A percentile compares a stretch with the other conserved stretches of the same genome.
These are phyloP conservation scores for Stegodyphus mimosarum DNA, from an alignment of 1,140 invertebrate genomes.

Conservation along the genomic window DNA sequence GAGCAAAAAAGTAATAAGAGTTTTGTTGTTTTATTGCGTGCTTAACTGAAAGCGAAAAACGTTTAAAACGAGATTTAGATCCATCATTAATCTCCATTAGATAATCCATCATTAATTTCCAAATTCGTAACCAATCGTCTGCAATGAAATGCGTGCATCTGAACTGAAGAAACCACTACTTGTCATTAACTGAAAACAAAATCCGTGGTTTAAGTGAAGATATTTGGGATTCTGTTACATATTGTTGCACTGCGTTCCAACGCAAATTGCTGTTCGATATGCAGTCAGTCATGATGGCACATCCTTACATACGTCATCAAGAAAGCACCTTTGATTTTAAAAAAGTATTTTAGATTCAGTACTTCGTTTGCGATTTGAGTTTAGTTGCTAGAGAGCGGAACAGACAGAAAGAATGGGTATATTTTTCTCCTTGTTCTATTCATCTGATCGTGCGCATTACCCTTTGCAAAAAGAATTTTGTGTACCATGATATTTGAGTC, in stretches of 20 bases:
- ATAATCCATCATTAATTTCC: no score
- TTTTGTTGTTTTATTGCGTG: no score
- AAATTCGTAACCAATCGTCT: no score
- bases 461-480: neutral
- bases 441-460: neutral
- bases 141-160: no score
- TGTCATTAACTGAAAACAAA: neutral
- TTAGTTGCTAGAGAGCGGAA: neutral
- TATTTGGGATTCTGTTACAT: neutral
- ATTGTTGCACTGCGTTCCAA: neutral
- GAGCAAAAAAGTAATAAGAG: no score
- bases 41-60: no score
- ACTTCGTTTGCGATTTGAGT: neutral
- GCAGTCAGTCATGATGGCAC: neutral
- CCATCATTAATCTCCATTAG: no score
- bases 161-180: no score
- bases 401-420: neutral
- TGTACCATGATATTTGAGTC: neutral
- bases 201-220: neutral
- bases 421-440: neutral
- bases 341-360: neutral
- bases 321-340: neutral
- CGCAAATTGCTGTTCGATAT: neutral
- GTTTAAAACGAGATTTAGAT: no score
- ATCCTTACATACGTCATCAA: neutral